Evolutionary conservation across 1,140 invertebrate species (phyloP), one percentile per base, ranked within the genome.

Genomic region (Tetragonula clypearis): DNA sequence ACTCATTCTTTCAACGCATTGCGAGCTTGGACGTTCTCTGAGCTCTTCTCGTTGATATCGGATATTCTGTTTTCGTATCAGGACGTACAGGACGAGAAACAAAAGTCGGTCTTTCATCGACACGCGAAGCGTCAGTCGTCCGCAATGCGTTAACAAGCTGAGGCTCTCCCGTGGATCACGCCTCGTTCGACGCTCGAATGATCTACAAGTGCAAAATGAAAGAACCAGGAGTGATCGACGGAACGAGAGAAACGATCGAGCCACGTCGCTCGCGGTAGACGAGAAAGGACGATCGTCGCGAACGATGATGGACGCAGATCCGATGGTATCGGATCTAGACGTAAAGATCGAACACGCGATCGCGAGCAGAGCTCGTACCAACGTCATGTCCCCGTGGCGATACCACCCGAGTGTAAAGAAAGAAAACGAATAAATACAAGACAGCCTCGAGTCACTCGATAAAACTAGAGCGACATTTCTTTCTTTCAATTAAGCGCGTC

Each of bases 301-400:
- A 72, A 53, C 15, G 23, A 53, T 49, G 26, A 30, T 26, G 14
- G 15, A 66, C 62, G 62, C n/a, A 66, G n/a, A 17, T 66, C 26
- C n/a, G 62, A 66, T 62, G 23, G 53, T n/a, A 62, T 68, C 30
- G 19, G 30, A 35, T 30, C 2, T 15, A 23, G 35, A 41, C 41
- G 12, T 35, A n/a, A 53, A 41, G 41, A 23, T 53, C 21, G 21
- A 23, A 76, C 41, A 0, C 30, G 23, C 26, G 15, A 58, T 74
- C 30, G 56, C 55, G 49, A 85, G 82, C 82, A 85, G 72, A 88
- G 78, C 78, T 88, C 86, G 87, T 88, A 88, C 87, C 82, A 85
- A 87, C 81, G 81, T 81, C 86, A 58, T 76, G 78, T 35, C 55
- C 17, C 41, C 75, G 58, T 68, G 17, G 65, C 81, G 73, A 85